These are phyloP conservation scores for Drosophila paranaensis DNA, from an alignment of 2,888 invertebrate species.

Conservation along the genomic window DNA sequence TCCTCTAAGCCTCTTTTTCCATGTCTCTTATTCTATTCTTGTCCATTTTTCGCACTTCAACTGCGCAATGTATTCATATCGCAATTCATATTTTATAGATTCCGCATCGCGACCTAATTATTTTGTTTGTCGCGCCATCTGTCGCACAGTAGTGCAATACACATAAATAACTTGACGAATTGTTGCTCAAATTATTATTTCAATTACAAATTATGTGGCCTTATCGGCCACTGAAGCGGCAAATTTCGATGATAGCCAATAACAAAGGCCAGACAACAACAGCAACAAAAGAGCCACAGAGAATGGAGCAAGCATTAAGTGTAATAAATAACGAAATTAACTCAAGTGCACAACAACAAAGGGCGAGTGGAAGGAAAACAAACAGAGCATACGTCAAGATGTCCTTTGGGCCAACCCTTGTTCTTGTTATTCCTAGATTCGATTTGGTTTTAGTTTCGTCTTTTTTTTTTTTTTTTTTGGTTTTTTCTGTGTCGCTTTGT, in stretches of 20 bases:
- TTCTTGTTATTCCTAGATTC: conserved; percentile 37
- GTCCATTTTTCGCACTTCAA: not conserved
- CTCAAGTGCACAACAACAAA: conserved; percentile 69
- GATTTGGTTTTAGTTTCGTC: conserved; percentile 14
- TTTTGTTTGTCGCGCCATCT: conserved; percentile 18
- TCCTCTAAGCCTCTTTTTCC: too few species aligned
- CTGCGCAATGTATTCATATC: not conserved
- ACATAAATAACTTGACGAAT: conserved; percentile 18
- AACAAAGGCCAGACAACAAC: conserved; percentile 46
- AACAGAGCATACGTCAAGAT: conserved; percentile 18
- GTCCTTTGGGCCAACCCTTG: conserved; percentile 46
- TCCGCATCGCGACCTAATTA: not conserved
- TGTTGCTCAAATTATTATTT: conserved; percentile 20
- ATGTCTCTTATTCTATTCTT: not conserved
- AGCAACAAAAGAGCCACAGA: conserved; percentile 58
- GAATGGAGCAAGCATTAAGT: conserved; percentile 29
- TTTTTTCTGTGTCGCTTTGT: conserved; percentile 19
- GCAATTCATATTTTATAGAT: too few species aligned
- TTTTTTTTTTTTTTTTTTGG: not conserved
- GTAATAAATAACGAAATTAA: conserved; percentile 72
- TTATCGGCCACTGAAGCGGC: conserved; percentile 50
- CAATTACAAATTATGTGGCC: conserved; percentile 48
- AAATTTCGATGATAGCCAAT: conserved; percentile 49
- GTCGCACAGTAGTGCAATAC: not conserved
- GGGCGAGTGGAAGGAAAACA: conserved; percentile 19